These are phyloP conservation scores for Hedya salicella DNA, from an alignment of 2,888 invertebrate genomes.

Conservation along the genomic window DNA sequence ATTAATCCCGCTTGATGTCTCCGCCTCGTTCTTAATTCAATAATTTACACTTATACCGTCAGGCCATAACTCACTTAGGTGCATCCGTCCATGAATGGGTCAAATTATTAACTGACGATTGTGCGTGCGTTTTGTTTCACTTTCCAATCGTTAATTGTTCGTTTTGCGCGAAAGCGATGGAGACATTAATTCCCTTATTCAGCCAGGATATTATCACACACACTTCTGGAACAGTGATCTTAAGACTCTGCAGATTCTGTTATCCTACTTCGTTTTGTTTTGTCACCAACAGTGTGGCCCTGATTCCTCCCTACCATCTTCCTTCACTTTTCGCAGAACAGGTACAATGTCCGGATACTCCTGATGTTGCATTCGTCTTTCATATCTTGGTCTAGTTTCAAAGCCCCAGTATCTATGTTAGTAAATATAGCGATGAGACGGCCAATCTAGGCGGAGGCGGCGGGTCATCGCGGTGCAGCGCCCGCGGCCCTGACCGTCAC, in stretches of 20 bases:
- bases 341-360: no score
- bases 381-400: no score
- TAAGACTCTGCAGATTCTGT: not conserved
- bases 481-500: constrained; percentile 66
- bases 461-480: constrained; percentile 33
- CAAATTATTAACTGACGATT: constrained; percentile 34
- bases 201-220: not conserved
- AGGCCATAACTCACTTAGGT: constrained; percentile 36
- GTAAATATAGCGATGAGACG: constrained; percentile 13
- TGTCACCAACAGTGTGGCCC: no score
- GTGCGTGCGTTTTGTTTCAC: constrained; percentile 43
- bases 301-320: no score
- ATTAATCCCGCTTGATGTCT: constrained; percentile 38
- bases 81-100: constrained; percentile 22
- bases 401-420: no score
- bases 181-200: constrained; percentile 1
- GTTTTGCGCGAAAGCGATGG: constrained; percentile 6
- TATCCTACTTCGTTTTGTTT: not conserved
- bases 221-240: not conserved
- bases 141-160: constrained; percentile 31
- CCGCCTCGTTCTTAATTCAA: constrained; percentile 40
- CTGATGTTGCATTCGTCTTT: no score
- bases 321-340: no score
- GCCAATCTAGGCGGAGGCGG: constrained; percentile 15
- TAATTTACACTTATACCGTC: constrained; percentile 34